These are phyloP conservation scores for Cynodonichthys magdalenae DNA, from an alignment of 2,797 vertebrate species.

Conservation along the genomic window DNA sequence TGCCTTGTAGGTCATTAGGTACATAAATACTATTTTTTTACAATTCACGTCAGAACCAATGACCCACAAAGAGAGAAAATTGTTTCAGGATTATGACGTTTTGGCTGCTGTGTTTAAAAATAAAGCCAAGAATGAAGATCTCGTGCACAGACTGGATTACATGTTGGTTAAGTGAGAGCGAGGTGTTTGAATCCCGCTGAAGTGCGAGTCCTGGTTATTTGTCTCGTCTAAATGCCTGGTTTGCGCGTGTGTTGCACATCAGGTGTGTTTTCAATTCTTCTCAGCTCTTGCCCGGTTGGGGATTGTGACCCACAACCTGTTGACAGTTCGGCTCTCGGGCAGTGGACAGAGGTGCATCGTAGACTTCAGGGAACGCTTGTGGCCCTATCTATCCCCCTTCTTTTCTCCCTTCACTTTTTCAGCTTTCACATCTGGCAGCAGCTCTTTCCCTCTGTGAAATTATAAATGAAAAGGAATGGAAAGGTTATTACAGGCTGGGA, in stretches of 20 bases:
- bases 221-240: constrained; percentile 44
- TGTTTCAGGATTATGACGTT: constrained; percentile 44
- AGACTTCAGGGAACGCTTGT: constrained; percentile 50
- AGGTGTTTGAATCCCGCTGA: too few relatives aligned
- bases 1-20: constrained; percentile 4
- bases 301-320: constrained; percentile 64
- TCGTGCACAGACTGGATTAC: constrained; percentile 15
- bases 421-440: constrained; percentile 41
- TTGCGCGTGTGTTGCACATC: not conserved
- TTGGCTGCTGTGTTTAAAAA: constrained; percentile 8
- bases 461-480: constrained; percentile 73
- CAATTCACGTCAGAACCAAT: constrained; percentile 11
- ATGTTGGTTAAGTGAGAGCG: constrained; percentile 21
- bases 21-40: not conserved
- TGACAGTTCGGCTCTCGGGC: constrained; percentile 64
- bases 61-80: constrained; percentile 37
- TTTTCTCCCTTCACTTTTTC: constrained; percentile 20
- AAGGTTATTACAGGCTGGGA: constrained; percentile 74
- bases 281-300: constrained; percentile 23
- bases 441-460: constrained; percentile 62
- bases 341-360: constrained; percentile 56
- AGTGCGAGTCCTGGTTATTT: constrained; percentile 19
- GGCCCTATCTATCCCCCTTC: constrained; percentile 2
- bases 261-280: constrained; percentile 18
- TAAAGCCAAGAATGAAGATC: constrained; percentile 37